Evolutionary conservation across 1,140 invertebrate species (phyloP).

Genomic region (Pinna nobilis): DNA sequence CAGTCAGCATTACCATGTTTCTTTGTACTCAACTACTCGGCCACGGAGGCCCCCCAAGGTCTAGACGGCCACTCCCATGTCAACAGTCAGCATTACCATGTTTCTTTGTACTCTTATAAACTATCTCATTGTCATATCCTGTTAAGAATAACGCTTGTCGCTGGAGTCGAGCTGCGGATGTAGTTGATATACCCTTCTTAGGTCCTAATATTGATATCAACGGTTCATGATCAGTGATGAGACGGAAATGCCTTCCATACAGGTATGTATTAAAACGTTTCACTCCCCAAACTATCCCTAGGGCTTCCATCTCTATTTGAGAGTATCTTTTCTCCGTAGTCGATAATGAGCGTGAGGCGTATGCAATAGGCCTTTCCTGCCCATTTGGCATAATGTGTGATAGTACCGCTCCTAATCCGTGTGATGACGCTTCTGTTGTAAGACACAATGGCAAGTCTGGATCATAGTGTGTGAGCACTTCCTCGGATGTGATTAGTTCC

Average conservation of each 20-base stretch:
- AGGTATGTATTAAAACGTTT: conserved; percentile 77
- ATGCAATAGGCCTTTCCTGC: conserved; percentile 73
- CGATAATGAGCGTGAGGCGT: conserved; percentile 73
- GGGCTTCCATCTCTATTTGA: conserved; percentile 77
- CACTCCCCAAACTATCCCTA: conserved; percentile 77
- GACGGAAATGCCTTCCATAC: conserved; percentile 68
- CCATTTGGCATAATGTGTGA: conserved; percentile 70
- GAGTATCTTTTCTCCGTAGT: conserved; percentile 75
- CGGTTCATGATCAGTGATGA: conserved; percentile 72
- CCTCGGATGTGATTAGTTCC: conserved; percentile 46
- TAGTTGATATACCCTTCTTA: conserved; percentile 51
- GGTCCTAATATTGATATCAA: conserved; percentile 71
- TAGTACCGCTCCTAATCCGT: conserved; percentile 75
- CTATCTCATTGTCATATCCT: conserved; percentile 69
- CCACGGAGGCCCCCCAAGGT: too few species aligned
- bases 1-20: too few species aligned
- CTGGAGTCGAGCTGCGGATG: conserved; percentile 68
- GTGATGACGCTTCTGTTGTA: conserved; percentile 75
- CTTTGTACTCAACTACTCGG: too few species aligned
- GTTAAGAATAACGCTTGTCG: conserved; percentile 68
- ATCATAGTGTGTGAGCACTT: conserved; percentile 71
- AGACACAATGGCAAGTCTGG: conserved; percentile 68
- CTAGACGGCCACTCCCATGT: too few species aligned
- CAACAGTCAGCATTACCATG: conserved; percentile 45
- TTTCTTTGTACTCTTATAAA: conserved; percentile 31